A percentile compares a stretch with the other conserved stretches of the same genome.
Evolutionary conservation across 2,113 vertebrate species (phyloP).

Genomic region (Cyphomyrus discorhynchus): DNA sequence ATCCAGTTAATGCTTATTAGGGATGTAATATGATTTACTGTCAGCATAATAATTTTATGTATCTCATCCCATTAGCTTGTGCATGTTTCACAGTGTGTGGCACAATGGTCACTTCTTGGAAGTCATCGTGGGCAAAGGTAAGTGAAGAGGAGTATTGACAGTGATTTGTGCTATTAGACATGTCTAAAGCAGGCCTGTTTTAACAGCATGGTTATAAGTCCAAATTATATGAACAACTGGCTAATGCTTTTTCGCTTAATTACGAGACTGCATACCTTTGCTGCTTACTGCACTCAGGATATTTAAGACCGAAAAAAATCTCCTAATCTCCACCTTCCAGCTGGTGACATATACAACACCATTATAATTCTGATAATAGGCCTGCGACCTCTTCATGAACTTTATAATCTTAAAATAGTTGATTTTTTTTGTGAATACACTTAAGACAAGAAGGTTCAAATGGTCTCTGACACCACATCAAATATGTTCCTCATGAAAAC

Average conservation of each 20-base stretch:
- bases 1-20: conserved; percentile 99
- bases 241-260: not conserved
- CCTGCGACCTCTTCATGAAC: not conserved
- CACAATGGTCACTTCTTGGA: conserved; percentile 89
- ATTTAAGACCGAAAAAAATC: not conserved
- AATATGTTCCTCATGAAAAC: not conserved
- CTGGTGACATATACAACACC: not conserved
- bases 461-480: not conserved
- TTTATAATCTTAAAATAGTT: not conserved
- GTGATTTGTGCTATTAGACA: conserved; percentile 80
- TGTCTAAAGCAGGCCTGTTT: conserved; percentile 57
- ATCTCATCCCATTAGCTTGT: conserved; percentile 99
- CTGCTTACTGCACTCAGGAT: not conserved
- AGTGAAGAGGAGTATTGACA: conserved; percentile 83
- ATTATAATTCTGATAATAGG: not conserved
- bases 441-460: not conserved
- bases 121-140: conserved; percentile 67
- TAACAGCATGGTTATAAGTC: not conserved
- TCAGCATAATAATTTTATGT: conserved; percentile 99
- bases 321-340: not conserved
- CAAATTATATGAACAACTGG: not conserved
- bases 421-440: not conserved
- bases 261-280: not conserved
- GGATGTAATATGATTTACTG: conserved; percentile 99
- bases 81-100: conserved; percentile 88